phyloP scores from a whole-genome alignment of 2,888 invertebrate genomes.

The Drosophila colorata region DNA sequence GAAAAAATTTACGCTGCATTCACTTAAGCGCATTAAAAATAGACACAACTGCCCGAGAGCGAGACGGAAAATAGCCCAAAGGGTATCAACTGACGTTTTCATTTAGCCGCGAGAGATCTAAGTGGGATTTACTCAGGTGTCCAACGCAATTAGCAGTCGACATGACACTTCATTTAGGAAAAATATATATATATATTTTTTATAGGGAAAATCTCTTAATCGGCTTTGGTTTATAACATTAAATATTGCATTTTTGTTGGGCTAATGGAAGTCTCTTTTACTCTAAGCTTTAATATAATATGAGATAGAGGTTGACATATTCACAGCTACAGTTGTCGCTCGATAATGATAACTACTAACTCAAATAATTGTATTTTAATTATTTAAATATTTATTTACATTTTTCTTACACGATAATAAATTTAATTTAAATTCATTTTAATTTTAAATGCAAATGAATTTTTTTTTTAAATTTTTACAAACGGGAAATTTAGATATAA shows the following conservation, averaged over 20 bases:
- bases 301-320: too few relatives aligned
- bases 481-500: too few relatives aligned
- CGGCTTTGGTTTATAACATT: neutral
- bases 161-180: conserved; percentile 9
- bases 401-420: too few relatives aligned
- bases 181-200: neutral
- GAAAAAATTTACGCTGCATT: conserved; percentile 54
- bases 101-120: conserved; percentile 15
- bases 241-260: neutral
- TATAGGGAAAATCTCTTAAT: neutral
- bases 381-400: too few relatives aligned
- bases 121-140: conserved; percentile 25
- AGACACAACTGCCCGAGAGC: conserved; percentile 24
- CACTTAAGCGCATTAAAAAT: conserved; percentile 75
- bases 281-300: too few relatives aligned
- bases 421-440: too few relatives aligned
- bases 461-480: neutral
- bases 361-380: too few relatives aligned
- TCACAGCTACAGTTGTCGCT: too few relatives aligned
- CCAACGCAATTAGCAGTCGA: conserved; percentile 26
- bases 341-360: too few relatives aligned
- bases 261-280: neutral
- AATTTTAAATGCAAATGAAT: too few relatives aligned
- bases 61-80: neutral
- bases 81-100: conserved; percentile 6